A percentile compares a stretch with the other conserved stretches of the same genome.
phyloP scores from a whole-genome alignment of 2,113 vertebrate species.

The Halcyon senegalensis region DNA sequence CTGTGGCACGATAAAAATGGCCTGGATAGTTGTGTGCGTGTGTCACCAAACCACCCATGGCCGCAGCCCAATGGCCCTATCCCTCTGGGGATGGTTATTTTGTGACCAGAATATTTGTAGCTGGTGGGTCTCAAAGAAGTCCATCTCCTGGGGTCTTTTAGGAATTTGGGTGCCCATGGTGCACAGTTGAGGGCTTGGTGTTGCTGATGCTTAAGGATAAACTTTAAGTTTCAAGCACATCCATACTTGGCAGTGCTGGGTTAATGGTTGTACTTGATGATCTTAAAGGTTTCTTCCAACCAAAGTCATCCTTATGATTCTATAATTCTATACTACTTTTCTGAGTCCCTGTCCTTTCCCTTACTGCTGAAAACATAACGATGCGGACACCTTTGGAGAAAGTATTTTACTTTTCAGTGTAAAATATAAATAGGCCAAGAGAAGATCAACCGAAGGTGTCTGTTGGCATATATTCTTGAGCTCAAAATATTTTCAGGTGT shows the following conservation, averaged over 20 bases:
- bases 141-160: not conserved
- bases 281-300: not conserved
- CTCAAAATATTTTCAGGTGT: not conserved
- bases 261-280: not conserved
- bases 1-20: not conserved
- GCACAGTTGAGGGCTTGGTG: not conserved
- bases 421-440: not conserved
- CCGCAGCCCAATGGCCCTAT: not conserved
- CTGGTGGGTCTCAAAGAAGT: not conserved
- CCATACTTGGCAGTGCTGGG: not conserved
- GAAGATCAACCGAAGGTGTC: not conserved
- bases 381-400: not conserved
- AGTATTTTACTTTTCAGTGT: not conserved
- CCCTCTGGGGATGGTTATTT: not conserved
- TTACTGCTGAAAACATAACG: not conserved
- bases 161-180: not conserved
- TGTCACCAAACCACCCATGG: not conserved
- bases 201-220: not conserved
- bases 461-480: not conserved
- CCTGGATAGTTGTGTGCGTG: rapidly evolving
- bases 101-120: not conserved
- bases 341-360: too few species aligned
- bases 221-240: not conserved
- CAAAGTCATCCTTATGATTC: not conserved
- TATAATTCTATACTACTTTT: not conserved